Evolutionary conservation across 2,797 vertebrate genomes (phyloP).

Genomic region (Pantherophis vulpinus): DNA sequence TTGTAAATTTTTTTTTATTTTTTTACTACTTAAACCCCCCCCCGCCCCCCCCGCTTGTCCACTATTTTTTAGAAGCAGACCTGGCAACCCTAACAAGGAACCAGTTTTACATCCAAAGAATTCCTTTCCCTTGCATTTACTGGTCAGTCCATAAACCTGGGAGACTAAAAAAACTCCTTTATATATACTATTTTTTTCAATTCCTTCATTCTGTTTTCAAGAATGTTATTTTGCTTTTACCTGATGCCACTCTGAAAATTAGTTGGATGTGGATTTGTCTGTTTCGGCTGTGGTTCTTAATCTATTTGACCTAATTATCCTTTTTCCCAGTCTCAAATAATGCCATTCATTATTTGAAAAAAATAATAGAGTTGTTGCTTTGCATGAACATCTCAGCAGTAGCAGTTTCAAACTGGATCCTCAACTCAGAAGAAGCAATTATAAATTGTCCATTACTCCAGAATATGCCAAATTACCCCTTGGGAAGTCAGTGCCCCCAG

Average conservation of each 20-base stretch:
- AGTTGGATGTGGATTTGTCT: background rate
- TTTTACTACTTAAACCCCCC: too few species aligned
- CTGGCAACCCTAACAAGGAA: background rate
- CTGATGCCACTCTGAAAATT: background rate
- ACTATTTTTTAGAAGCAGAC: too few species aligned
- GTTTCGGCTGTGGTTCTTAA: background rate
- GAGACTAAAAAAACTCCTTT: background rate
- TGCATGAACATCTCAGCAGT: background rate
- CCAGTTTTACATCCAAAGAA: too few species aligned
- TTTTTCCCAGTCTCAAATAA: background rate
- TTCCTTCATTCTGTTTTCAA: background rate
- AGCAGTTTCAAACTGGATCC: background rate
- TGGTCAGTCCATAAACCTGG: background rate
- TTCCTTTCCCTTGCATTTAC: background rate
- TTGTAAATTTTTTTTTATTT: too few species aligned
- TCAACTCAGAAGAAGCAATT: background rate
- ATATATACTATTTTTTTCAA: background rate
- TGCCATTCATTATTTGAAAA: background rate
- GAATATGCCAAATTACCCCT: background rate
- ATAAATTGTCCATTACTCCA: background rate
- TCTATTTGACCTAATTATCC: background rate
- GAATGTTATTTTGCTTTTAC: background rate
- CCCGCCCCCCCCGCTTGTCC: too few species aligned
- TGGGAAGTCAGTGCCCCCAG: background rate
- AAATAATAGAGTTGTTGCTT: background rate